Conservation (phyloP, 1,140 invertebrate genomes). For the Caenorhabditis brenneri region DNA sequence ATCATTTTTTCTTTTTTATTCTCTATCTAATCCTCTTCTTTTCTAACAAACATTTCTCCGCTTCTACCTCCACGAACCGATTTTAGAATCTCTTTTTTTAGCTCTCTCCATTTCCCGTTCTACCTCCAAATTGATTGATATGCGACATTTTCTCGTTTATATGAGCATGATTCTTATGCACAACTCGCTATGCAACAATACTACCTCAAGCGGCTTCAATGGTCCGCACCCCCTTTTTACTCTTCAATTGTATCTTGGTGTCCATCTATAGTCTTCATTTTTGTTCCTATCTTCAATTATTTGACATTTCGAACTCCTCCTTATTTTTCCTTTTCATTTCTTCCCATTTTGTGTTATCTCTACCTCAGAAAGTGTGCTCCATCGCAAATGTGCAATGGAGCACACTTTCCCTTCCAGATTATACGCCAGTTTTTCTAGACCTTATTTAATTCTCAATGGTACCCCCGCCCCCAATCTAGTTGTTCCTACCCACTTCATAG, state of each 20-base stretch:
- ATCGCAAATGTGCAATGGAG: too few species aligned
- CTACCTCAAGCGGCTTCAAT: conserved; percentile 29
- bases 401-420: background rate
- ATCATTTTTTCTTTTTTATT: background rate
- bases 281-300: background rate
- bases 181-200: background rate
- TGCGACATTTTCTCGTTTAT: background rate
- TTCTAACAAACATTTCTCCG: background rate
- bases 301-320: background rate
- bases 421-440: background rate
- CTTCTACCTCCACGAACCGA: background rate
- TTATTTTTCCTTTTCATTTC: background rate
- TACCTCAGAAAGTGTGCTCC: too few species aligned
- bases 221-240: background rate
- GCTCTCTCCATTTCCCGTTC: background rate
- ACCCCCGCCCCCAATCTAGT: background rate
- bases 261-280: background rate
- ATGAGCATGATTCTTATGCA: background rate
- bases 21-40: background rate
- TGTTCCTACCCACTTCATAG: conserved; percentile 41
- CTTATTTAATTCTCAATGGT: too few species aligned
- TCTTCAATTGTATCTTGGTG: background rate
- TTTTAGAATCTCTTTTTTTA: background rate
- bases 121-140: background rate
- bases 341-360: background rate